phyloP scores from a whole-genome alignment of 2,888 invertebrate species.

The Salpingus planirostris region DNA sequence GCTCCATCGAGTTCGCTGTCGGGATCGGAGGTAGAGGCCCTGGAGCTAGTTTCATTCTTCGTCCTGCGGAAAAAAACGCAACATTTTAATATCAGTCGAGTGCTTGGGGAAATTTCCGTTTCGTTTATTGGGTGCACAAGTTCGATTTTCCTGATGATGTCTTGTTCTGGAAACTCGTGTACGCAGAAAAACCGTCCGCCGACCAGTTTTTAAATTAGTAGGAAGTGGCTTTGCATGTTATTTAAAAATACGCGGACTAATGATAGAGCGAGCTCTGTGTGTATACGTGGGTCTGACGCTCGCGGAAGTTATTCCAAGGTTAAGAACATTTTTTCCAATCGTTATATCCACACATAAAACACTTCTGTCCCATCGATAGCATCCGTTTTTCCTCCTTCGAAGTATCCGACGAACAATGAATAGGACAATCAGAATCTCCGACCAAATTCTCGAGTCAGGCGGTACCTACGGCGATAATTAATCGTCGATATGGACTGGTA shows the following conservation, averaged over 20 bases:
- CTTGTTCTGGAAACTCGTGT: too few species aligned
- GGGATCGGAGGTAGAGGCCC: constrained; percentile 40
- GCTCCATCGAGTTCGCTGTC: constrained; percentile 58
- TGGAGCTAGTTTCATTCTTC: constrained; percentile 48
- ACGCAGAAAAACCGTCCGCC: too few species aligned
- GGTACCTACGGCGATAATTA: too few species aligned
- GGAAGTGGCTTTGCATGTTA: constrained; percentile 15
- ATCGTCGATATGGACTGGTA: too few species aligned
- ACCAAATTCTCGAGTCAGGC: too few species aligned
- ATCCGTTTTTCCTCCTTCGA: too few species aligned
- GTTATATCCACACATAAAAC: too few species aligned
- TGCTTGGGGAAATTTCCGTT: constrained; percentile 6
- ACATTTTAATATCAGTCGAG: constrained; percentile 3
- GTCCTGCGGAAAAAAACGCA: constrained; percentile 6
- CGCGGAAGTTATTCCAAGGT: constrained; percentile 28
- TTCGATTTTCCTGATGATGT: too few species aligned
- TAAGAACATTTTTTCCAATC: constrained; percentile 22
- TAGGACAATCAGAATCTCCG: too few species aligned
- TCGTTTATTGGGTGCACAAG: neutral
- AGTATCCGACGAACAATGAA: too few species aligned
- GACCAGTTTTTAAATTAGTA: constrained; percentile 14
- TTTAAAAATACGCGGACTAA: constrained; percentile 19
- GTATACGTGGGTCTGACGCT: constrained; percentile 26
- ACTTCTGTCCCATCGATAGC: too few species aligned
- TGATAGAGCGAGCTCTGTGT: constrained; percentile 14